Percentiles rank a stretch among this genome's conserved stretches.
Conservation (phyloP, 2,797 vertebrate species). For the Eutrigla gurnardus region DNA sequence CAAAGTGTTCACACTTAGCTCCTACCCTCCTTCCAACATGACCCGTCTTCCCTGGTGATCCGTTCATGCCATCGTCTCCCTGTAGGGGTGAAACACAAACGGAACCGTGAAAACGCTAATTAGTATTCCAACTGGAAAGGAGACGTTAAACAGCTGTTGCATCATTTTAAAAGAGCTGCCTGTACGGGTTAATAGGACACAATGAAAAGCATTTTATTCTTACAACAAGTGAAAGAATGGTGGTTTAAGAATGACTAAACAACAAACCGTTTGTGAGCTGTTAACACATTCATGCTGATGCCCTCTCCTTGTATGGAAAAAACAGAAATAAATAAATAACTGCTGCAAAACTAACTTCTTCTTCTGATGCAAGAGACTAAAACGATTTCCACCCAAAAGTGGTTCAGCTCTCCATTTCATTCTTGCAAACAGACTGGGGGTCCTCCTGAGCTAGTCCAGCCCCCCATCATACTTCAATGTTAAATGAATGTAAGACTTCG, state of each 20-base stretch:
- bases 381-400: not conserved
- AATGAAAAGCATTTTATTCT: not conserved
- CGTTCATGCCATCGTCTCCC: conserved; percentile 82
- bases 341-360: not conserved
- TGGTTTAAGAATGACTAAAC: no score
- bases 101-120: not conserved
- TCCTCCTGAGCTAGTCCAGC: not conserved
- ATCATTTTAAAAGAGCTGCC: not conserved
- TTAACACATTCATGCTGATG: no score
- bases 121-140: not conserved
- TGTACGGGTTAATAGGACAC: not conserved
- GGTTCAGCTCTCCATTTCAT: not conserved
- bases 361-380: no score
- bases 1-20: not conserved
- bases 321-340: not conserved
- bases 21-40: conserved; percentile 86
- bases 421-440: no score
- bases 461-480: not conserved
- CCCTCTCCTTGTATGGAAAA: no score
- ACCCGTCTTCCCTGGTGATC: conserved; percentile 79
- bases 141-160: not conserved
- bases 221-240: not conserved
- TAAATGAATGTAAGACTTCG: no score
- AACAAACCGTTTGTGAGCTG: no score
- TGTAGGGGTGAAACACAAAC: conserved; percentile 54